Evolutionary conservation across 2,113 vertebrate species (phyloP).

Genomic region (Micronisus gabar): DNA sequence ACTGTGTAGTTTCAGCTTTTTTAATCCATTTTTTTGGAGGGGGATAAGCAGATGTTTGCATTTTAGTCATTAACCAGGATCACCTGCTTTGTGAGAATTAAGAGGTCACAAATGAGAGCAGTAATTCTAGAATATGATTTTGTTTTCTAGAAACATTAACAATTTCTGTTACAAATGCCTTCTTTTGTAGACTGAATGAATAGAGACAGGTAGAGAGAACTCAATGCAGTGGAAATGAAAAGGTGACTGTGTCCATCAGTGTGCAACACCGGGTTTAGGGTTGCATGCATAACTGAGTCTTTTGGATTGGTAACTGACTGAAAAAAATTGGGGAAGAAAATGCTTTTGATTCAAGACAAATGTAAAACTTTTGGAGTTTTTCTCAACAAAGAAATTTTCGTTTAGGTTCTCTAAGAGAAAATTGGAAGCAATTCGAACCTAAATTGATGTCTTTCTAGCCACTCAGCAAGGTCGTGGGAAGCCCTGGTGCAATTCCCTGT

Average conservation of each 20-base stretch:
- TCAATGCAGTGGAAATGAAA: background rate
- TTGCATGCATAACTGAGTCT: background rate
- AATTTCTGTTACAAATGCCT: background rate
- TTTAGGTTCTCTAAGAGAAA: background rate
- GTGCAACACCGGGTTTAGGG: background rate
- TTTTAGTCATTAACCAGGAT: conserved; percentile 48
- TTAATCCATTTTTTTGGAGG: background rate
- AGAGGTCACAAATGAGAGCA: conserved; percentile 10
- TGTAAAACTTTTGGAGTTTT: background rate
- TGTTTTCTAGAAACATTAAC: background rate
- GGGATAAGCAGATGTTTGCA: background rate
- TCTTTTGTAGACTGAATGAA: background rate
- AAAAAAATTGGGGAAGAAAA: background rate
- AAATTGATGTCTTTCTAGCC: background rate
- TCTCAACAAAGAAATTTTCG: background rate
- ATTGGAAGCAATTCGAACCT: background rate
- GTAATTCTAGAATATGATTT: background rate
- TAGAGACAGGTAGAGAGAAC: background rate
- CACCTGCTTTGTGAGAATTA: conserved; percentile 45
- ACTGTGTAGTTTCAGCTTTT: conserved; percentile 43
- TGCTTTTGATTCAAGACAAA: background rate
- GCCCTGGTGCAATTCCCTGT: background rate
- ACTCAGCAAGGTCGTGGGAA: background rate
- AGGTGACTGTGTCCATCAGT: background rate
- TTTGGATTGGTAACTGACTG: background rate